Evolutionary conservation across 2,113 vertebrate species (phyloP).

Genomic region (Phyllopteryx taeniolatus): DNA sequence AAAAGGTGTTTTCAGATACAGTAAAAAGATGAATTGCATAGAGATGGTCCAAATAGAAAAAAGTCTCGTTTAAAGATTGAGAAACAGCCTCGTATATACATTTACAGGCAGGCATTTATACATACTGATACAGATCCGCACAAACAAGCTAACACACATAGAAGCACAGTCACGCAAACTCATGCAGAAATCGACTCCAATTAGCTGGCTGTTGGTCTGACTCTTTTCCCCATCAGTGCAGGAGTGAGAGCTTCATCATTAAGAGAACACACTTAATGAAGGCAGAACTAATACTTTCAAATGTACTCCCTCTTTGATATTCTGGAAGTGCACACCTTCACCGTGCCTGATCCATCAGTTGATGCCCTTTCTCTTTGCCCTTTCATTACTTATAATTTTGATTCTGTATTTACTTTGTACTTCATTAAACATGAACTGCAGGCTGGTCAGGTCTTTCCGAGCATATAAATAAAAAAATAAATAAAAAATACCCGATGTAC

Average conservation of each 20-base stretch:
- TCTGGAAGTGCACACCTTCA: conserved; percentile 47
- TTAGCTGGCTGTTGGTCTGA: conserved; percentile 54
- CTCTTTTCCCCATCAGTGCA: conserved; percentile 55
- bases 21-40: conserved; percentile 25
- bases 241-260: conserved; percentile 64
- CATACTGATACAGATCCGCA: neutral
- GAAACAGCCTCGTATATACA: neutral
- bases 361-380: conserved; percentile 13
- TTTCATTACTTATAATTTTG: conserved; percentile 23
- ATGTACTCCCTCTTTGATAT: conserved; percentile 61
- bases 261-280: conserved; percentile 61
- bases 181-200: conserved; percentile 66
- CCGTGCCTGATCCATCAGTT: conserved; percentile 14
- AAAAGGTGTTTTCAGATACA: conserved; percentile 39
- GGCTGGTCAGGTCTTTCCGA: neutral
- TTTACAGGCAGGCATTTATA: neutral
- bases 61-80: neutral
- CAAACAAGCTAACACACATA: neutral
- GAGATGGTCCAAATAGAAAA: neutral
- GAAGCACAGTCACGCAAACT: conserved; percentile 20
- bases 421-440: neutral
- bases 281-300: conserved; percentile 41
- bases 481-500: neutral
- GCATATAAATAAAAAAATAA: neutral
- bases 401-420: neutral